phyloP scores from a whole-genome alignment of 2,113 vertebrate genomes.

The Stomatorhinus ivindoensis region DNA sequence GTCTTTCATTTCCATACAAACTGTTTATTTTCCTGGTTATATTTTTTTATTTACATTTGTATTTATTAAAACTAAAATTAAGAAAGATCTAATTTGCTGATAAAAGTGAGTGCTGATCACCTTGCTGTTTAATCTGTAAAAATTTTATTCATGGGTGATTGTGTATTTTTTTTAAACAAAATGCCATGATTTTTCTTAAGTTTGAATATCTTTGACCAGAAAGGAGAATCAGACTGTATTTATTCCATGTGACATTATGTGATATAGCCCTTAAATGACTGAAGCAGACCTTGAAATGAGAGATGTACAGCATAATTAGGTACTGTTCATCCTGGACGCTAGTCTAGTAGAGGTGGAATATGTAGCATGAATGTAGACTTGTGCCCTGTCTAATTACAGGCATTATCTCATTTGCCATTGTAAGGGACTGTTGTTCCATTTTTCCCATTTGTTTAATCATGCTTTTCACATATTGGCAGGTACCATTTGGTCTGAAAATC shows the following conservation, averaged over 20 bases:
- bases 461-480: conserved; percentile 90
- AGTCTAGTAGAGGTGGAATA: conserved; percentile 51
- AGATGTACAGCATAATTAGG: conserved; percentile 49
- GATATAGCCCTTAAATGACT: not conserved
- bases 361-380: conserved; percentile 71
- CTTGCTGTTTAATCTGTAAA: not conserved
- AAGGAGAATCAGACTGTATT: not conserved
- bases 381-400: conserved; percentile 77
- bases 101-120: not conserved
- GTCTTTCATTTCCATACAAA: not conserved
- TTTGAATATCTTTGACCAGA: not conserved
- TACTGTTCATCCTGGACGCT: conserved; percentile 44
- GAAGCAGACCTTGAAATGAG: conserved; percentile 23
- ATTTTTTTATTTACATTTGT: not conserved
- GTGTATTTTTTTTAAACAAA: not conserved
- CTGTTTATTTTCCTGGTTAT: not conserved
- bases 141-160: not conserved
- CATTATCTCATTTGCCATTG: conserved; percentile 85
- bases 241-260: not conserved
- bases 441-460: conserved; percentile 98
- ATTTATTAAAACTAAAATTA: not conserved
- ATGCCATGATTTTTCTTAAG: not conserved
- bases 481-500: conserved; percentile 78
- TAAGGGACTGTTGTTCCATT: conserved; percentile 80
- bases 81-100: not conserved